Evolutionary conservation across 2,888 invertebrate species (phyloP), one percentile per base, ranked within the genome.

Genomic region (Choristoneura rosaceana): DNA sequence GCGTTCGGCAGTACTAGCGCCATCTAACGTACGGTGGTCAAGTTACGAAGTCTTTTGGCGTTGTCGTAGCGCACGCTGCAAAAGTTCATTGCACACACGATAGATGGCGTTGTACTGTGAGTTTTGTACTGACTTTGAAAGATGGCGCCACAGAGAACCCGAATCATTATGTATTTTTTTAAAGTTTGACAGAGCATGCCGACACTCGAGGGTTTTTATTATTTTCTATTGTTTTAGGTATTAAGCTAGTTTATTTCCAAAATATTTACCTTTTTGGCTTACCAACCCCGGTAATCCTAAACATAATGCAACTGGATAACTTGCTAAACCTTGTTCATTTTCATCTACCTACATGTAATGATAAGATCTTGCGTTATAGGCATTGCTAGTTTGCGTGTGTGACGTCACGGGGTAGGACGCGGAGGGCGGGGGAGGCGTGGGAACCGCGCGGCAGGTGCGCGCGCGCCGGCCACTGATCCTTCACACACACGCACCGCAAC

Each of bases 381-480:
- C 87, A 90, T 55, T 55, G 55, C 55, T 90, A 90, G 89, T 90
- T 88, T 85, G 86, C 81, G 85, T 87, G 87, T 87, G 88, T 91
- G 92, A 92, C 91, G 93, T 92, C 87, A 90, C 83, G 82, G 79
- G 77, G 82, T 70, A 79, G 78, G 79, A 81, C 66, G 70, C 78
- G 82, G 76, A 82, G 81, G 84, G 84, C 43, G 81, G 81, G 80
- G 88, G 87, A 85, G 88, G 86, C 94, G 94, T 93, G 94, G 93
- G 93, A 93, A 93, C 91, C 83, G 77, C 83, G 90, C 92, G 92
- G 93, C 94, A 93, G 93, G 94, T 93, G 93, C 92, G 92, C 93
- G 88, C 87, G 88, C 87, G 90, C 89, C 90, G 93, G 93, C 91
- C 93, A 94, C 92, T 93, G 94, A 92, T 93, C 93, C 94, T 93